Evolutionary conservation across 30 jellyfish, hydroid and myxozoan genomes (phyloP).

Genomic region (Chrysaora quinquecirrha): DNA sequence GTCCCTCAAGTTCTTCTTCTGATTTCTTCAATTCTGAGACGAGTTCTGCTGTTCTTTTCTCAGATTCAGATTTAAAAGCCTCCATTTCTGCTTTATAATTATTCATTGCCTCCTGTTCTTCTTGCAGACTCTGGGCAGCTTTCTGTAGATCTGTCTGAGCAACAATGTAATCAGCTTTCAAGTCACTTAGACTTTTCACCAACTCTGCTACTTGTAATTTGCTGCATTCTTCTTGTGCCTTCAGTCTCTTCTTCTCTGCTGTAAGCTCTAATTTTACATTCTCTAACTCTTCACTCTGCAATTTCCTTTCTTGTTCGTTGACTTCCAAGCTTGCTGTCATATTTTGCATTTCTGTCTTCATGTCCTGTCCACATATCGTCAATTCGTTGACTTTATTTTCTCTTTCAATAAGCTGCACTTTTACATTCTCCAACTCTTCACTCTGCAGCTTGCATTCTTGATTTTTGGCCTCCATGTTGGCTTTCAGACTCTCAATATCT

Average conservation of each 20-base stretch:
- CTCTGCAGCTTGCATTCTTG: background rate
- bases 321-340: background rate
- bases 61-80: too few relatives aligned
- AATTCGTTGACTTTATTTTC: background rate
- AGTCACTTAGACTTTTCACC: too few relatives aligned
- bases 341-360: background rate
- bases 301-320: background rate
- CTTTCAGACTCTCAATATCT: background rate
- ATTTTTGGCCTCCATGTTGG: background rate
- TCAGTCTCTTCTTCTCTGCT: background rate
- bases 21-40: too few relatives aligned
- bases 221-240: background rate
- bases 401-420: background rate
- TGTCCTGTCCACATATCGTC: background rate
- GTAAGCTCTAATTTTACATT: background rate
- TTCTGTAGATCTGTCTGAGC: too few relatives aligned
- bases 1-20: too few relatives aligned
- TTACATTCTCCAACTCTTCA: background rate
- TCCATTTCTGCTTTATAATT: too few relatives aligned
- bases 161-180: too few relatives aligned
- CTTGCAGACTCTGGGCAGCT: too few relatives aligned
- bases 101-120: too few relatives aligned
- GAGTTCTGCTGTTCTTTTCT: too few relatives aligned
- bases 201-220: too few relatives aligned
- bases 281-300: background rate